Evolutionary conservation across 2,797 vertebrate species (phyloP).

Genomic region (Tadarida brasiliensis): DNA sequence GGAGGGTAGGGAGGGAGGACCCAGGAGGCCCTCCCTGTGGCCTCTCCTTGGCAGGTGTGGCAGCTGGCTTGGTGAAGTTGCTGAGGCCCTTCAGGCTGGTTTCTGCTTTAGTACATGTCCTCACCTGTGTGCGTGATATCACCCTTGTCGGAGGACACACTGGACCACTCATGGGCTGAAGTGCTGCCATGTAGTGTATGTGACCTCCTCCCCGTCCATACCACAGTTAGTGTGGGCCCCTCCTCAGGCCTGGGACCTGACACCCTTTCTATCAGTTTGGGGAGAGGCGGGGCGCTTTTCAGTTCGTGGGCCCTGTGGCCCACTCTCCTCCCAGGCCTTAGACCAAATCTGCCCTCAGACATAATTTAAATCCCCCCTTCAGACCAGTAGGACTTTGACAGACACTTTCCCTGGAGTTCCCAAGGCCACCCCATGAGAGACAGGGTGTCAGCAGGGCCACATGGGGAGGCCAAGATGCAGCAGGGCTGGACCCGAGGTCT

Average conservation of each 20-base stretch:
- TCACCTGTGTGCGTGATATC: not conserved
- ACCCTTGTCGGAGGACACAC: not conserved
- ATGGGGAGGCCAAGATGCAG: rapidly evolving
- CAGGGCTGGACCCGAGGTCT: not conserved
- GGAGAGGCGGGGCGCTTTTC: not conserved
- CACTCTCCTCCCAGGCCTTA: not conserved
- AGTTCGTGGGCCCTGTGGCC: not conserved
- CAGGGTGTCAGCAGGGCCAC: not conserved
- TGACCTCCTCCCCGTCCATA: not conserved
- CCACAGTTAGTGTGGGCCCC: not conserved
- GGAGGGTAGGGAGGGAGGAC: not conserved
- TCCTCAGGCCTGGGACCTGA: not conserved
- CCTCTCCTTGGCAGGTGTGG: constrained; percentile 40
- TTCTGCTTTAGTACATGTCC: not conserved
- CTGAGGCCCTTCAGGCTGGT: not conserved
- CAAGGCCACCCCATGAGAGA: not conserved
- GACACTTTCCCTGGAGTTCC: constrained; percentile 8
- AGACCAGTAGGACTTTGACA: not conserved
- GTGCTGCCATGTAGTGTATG: not conserved
- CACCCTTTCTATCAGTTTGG: not conserved
- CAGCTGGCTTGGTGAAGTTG: not conserved
- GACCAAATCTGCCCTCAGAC: not conserved
- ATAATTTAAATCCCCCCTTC: not conserved
- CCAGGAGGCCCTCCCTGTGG: not conserved
- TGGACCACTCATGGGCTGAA: not conserved